Conservation (phyloP, 2,113 vertebrate species). For the Alligator sinensis region DNA sequence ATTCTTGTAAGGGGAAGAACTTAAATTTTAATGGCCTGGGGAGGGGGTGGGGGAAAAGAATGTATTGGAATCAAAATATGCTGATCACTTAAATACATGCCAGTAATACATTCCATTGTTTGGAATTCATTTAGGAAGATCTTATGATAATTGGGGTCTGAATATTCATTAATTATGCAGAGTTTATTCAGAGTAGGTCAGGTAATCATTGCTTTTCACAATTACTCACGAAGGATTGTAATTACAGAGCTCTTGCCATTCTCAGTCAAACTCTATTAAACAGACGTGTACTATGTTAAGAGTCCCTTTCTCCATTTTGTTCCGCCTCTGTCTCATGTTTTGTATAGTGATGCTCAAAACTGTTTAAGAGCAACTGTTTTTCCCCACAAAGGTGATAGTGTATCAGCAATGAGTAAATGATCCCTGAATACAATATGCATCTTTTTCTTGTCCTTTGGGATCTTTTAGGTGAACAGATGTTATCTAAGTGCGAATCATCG, state of each 20-base stretch:
- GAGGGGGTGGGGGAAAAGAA: not conserved
- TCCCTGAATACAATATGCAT: not conserved
- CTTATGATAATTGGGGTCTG: constrained; percentile 41
- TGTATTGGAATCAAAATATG: not conserved
- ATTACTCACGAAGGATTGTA: constrained; percentile 3
- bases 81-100: constrained; percentile 19
- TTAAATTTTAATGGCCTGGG: not conserved
- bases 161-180: constrained; percentile 52
- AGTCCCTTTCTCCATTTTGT: not conserved
- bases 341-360: not conserved
- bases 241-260: constrained; percentile 22
- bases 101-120: constrained; percentile 33
- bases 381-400: not conserved
- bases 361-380: not conserved
- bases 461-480: not conserved
- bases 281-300: not conserved
- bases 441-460: not conserved
- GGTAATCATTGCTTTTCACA: constrained; percentile 39
- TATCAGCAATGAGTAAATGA: not conserved
- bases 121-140: constrained; percentile 41
- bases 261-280: not conserved
- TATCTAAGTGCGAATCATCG: not conserved
- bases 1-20: not conserved
- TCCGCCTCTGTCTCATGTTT: not conserved
- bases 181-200: constrained; percentile 47